These are phyloP conservation scores for Nymphicus hollandicus DNA, from an alignment of 2,113 vertebrate species.

Conservation along the genomic window DNA sequence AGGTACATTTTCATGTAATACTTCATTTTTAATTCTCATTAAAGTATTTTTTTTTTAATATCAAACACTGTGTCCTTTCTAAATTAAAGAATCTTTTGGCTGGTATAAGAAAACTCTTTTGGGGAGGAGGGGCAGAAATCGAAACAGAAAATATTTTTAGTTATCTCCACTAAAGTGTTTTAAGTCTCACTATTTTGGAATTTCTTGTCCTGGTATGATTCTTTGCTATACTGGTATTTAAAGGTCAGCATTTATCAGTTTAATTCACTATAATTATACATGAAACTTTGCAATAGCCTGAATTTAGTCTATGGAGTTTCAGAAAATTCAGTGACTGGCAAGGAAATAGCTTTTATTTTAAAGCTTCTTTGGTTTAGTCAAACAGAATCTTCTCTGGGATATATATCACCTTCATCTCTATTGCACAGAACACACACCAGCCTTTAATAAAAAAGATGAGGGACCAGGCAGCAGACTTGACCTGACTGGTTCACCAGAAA, in stretches of 20 bases:
- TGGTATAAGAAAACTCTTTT: neutral
- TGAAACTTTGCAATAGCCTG: neutral
- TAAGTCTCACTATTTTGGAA: neutral
- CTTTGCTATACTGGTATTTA: neutral
- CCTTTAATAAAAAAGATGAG: rapidly evolving
- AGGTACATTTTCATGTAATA: neutral
- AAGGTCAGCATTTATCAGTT: neutral
- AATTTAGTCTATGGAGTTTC: neutral
- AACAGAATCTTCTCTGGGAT: neutral
- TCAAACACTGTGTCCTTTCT: rapidly evolving
- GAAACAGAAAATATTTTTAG: neutral
- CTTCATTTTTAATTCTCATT: neutral
- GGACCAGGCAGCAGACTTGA: neutral
- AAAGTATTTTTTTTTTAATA: neutral
- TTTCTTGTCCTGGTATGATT: neutral
- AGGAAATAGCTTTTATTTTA: neutral
- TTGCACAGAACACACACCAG: neutral
- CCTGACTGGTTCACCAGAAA: neutral
- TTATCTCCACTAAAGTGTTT: neutral
- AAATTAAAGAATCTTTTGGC: neutral
- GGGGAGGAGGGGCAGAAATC: too few species aligned
- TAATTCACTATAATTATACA: neutral
- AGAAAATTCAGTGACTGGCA: neutral
- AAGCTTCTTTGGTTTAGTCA: neutral
- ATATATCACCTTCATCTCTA: neutral